These are phyloP conservation scores for Portevinia maculata DNA, from an alignment of 2,888 invertebrate genomes.

Conservation along the genomic window DNA sequence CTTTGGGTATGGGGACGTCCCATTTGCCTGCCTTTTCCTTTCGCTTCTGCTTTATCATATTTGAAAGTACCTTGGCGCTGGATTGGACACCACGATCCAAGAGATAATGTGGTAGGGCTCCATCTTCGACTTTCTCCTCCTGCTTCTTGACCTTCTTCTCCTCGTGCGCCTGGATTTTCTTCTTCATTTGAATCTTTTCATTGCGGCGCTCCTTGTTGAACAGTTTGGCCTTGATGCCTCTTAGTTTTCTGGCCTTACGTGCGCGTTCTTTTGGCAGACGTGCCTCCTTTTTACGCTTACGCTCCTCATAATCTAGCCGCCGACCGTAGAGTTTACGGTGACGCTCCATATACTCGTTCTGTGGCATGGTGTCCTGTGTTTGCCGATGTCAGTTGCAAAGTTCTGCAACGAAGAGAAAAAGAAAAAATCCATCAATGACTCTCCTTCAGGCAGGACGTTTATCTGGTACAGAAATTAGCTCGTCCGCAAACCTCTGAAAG, in stretches of 20 bases:
- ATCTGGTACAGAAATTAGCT: slow-evolving; percentile 33
- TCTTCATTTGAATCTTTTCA: slow-evolving; percentile 99
- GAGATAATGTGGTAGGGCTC: slow-evolving; percentile 97
- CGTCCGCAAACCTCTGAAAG: slow-evolving; percentile 1
- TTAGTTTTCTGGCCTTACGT: slow-evolving; percentile 94
- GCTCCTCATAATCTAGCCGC: slow-evolving; percentile 98
- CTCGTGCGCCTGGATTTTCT: slow-evolving; percentile 98
- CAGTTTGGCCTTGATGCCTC: slow-evolving; percentile 98
- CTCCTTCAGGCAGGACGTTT: slow-evolving; percentile 75
- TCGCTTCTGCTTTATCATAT: slow-evolving; percentile 99
- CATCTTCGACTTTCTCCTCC: slow-evolving; percentile 92
- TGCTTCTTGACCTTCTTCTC: slow-evolving; percentile 95
- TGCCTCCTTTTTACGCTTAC: slow-evolving; percentile 97
- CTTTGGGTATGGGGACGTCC: slow-evolving; percentile 99
- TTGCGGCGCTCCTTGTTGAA: slow-evolving; percentile 98
- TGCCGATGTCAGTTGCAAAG: slow-evolving; percentile 15
- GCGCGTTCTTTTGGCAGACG: slow-evolving; percentile 96
- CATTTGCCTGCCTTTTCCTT: slow-evolving; percentile 99
- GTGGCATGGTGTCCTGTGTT: slow-evolving; percentile 87
- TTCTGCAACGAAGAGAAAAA: slow-evolving; percentile 65
- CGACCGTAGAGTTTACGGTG: slow-evolving; percentile 98
- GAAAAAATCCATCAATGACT: slow-evolving; percentile 74
- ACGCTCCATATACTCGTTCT: slow-evolving; percentile 99
- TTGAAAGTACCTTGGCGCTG: slow-evolving; percentile 97
- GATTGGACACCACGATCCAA: slow-evolving; percentile 97